Conservation (phyloP, 2,797 vertebrate species). For the Ctenosaura bakeri region DNA sequence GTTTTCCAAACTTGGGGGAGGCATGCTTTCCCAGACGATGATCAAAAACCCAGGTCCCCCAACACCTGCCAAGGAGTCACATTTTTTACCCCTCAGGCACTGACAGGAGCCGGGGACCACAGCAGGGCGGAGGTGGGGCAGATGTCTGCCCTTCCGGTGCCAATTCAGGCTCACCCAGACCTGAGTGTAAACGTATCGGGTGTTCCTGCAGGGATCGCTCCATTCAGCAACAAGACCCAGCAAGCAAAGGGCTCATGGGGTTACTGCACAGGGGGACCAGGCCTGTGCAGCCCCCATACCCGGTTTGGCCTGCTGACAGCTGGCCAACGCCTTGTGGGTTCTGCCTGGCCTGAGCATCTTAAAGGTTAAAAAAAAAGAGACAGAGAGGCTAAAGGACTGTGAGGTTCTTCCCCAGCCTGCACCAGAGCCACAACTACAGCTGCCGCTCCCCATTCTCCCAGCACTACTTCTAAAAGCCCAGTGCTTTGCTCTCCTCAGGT, state of each 20-base stretch:
- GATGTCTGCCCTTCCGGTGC: too few relatives aligned
- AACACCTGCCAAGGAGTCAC: not conserved
- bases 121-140: not conserved
- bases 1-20: not conserved
- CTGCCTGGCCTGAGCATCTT: not conserved
- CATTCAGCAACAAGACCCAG: not conserved
- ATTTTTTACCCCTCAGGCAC: too few relatives aligned
- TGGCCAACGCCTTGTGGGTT: not conserved
- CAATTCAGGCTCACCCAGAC: not conserved
- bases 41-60: not conserved
- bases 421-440: not conserved
- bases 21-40: not conserved
- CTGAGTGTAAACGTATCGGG: not conserved
- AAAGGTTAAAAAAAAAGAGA: not conserved
- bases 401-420: too few relatives aligned
- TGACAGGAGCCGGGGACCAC: not conserved
- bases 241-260: not conserved
- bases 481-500: not conserved
- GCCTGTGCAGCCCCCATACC: not conserved
- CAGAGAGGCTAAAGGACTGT: not conserved
- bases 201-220: too few relatives aligned
- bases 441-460: not conserved
- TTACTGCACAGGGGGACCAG: too few relatives aligned
- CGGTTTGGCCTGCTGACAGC: too few relatives aligned
- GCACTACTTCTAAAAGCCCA: not conserved